Percentiles rank a stretch among this genome's conserved stretches.
phyloP scores from a whole-genome alignment of 1,140 invertebrate species.

The Mamestra configurata region DNA sequence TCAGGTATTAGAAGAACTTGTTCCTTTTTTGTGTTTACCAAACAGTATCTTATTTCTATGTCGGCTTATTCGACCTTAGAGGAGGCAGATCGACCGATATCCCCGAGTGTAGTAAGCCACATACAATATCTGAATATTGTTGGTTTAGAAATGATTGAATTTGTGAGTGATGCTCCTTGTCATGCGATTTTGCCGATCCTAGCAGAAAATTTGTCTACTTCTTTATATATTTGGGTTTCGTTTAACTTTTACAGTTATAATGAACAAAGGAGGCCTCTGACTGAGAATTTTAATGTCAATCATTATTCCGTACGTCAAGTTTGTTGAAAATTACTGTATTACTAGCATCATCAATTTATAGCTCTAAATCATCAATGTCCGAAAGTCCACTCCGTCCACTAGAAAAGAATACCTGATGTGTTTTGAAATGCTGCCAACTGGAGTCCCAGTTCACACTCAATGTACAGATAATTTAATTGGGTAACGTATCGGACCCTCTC shows the following conservation, averaged over 20 bases:
- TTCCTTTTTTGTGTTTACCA: slow-evolving; percentile 46
- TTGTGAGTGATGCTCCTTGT: not conserved
- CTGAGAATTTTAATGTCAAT: too few species aligned
- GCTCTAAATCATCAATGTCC: too few species aligned
- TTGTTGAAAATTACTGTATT: too few species aligned
- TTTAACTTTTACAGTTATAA: too few species aligned
- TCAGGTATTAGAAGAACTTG: slow-evolving; percentile 44
- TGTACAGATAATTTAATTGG: slow-evolving; percentile 17
- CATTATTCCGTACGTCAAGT: too few species aligned
- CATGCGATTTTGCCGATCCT: not conserved
- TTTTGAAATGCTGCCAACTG: not conserved
- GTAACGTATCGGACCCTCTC: slow-evolving; percentile 19
- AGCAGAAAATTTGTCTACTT: not conserved
- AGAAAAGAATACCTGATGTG: not conserved
- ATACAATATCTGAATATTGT: slow-evolving; percentile 23
- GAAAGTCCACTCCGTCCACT: too few species aligned
- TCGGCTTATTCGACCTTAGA: slow-evolving; percentile 45
- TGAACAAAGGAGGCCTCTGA: too few species aligned
- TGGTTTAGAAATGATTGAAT: slow-evolving; percentile 26
- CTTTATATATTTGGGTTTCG: too few species aligned
- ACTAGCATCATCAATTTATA: too few species aligned
- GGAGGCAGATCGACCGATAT: slow-evolving; percentile 40
- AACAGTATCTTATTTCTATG: slow-evolving; percentile 41
- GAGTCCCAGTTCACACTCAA: slow-evolving; percentile 33
- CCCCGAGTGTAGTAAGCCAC: slow-evolving; percentile 19